Conservation (phyloP, 2,113 vertebrate species). For the Bambusicola thoracicus region DNA sequence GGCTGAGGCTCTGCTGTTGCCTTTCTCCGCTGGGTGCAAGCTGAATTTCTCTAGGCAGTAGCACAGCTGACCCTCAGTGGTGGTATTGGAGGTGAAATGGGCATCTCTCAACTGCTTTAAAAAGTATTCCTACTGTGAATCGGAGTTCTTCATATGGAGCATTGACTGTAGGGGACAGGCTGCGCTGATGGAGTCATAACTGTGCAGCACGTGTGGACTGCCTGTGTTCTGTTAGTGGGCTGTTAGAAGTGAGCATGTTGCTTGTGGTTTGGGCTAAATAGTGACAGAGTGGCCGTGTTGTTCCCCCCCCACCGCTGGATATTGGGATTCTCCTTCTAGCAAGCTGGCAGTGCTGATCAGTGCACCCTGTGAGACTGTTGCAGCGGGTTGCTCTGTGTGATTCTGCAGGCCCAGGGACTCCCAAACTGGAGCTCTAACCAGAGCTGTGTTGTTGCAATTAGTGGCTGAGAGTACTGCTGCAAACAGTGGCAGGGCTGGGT, state of each 20-base stretch:
- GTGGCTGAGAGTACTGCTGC: background rate
- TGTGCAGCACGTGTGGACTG: background rate
- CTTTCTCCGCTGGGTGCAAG: too few relatives aligned
- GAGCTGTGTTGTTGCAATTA: accelerated
- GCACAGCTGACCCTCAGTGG: background rate
- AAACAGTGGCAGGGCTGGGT: background rate
- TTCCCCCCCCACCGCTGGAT: background rate
- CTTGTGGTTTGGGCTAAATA: background rate
- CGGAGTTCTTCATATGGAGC: conserved; percentile 42
- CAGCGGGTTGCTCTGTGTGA: background rate
- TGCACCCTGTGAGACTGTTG: accelerated
- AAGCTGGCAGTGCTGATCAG: background rate
- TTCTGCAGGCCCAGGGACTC: background rate
- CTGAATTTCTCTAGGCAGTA: too few relatives aligned
- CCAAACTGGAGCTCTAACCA: background rate
- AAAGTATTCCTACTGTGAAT: conserved; percentile 43
- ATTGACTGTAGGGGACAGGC: conserved; percentile 12
- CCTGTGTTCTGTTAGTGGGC: background rate
- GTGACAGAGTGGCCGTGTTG: background rate
- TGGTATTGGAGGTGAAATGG: conserved; percentile 27
- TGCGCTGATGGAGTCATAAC: background rate
- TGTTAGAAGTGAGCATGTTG: background rate
- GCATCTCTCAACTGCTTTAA: conserved; percentile 18
- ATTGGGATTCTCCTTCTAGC: background rate
- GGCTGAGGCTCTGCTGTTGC: too few relatives aligned